Conservation (phyloP, 2,797 vertebrate species). For the Prionace glauca region DNA sequence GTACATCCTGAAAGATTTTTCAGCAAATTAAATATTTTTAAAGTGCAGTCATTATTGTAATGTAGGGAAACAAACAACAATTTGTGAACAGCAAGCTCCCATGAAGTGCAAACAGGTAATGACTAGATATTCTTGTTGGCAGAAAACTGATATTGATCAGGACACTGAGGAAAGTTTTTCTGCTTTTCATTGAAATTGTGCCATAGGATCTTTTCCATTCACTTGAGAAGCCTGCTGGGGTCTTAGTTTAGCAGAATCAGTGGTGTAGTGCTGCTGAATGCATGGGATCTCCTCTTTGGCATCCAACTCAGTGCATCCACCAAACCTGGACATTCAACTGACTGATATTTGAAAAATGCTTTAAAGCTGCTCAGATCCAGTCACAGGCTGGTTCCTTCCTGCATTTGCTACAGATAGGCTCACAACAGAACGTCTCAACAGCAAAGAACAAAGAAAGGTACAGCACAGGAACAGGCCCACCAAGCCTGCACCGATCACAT, state of each 20-base stretch:
- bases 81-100: not conserved
- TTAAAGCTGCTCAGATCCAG: too few species aligned
- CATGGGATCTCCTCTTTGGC: too few species aligned
- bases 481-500: too few species aligned
- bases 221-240: not conserved
- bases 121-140: not conserved
- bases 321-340: too few species aligned
- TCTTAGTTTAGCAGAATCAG: not conserved
- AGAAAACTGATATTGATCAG: not conserved
- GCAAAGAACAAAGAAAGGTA: too few species aligned
- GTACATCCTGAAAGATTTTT: not conserved
- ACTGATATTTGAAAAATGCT: too few species aligned
- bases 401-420: too few species aligned
- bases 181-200: not conserved
- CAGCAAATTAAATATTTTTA: not conserved
- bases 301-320: too few species aligned
- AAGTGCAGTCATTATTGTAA: not conserved
- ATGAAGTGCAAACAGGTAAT: not conserved
- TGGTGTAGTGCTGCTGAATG: not conserved
- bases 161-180: not conserved
- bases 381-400: too few species aligned
- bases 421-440: too few species aligned
- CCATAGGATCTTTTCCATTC: not conserved
- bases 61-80: not conserved
- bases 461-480: too few species aligned